Conservation (phyloP, 2,797 vertebrate species). For the Brachyrhaphis roseni region DNA sequence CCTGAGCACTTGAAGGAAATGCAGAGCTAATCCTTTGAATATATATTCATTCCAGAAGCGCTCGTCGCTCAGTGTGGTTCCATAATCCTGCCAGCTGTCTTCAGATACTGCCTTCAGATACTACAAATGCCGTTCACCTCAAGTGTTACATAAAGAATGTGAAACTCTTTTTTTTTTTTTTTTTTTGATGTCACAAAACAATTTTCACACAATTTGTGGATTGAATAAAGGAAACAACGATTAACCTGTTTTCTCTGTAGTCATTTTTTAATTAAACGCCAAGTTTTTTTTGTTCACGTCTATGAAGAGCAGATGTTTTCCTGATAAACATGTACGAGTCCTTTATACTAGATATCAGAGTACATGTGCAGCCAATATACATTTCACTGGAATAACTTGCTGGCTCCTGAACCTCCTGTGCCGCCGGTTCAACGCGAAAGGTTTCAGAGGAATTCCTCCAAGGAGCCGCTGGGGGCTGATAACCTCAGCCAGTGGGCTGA, state of each 20-base stretch:
- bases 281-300: neutral
- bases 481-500: constrained; percentile 60
- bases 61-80: constrained; percentile 29
- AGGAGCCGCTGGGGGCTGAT: constrained; percentile 57
- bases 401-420: constrained; percentile 20
- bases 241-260: constrained; percentile 10
- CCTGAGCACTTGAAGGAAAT: constrained; percentile 6
- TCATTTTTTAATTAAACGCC: neutral
- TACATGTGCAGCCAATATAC: constrained; percentile 28
- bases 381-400: constrained; percentile 18
- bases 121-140: constrained; percentile 37
- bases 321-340: neutral
- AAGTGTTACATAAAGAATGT: constrained; percentile 58
- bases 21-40: constrained; percentile 17
- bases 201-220: constrained; percentile 55
- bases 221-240: constrained; percentile 66
- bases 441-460: constrained; percentile 67
- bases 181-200: constrained; percentile 49
- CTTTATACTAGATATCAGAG: neutral
- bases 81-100: constrained; percentile 28
- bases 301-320: neutral
- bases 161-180: constrained; percentile 45
- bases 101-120: constrained; percentile 48
- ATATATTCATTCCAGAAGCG: constrained; percentile 46
- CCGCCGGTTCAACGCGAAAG: constrained; percentile 23